Conservation (phyloP, 2,888 invertebrate species). For the Tuta absoluta region DNA sequence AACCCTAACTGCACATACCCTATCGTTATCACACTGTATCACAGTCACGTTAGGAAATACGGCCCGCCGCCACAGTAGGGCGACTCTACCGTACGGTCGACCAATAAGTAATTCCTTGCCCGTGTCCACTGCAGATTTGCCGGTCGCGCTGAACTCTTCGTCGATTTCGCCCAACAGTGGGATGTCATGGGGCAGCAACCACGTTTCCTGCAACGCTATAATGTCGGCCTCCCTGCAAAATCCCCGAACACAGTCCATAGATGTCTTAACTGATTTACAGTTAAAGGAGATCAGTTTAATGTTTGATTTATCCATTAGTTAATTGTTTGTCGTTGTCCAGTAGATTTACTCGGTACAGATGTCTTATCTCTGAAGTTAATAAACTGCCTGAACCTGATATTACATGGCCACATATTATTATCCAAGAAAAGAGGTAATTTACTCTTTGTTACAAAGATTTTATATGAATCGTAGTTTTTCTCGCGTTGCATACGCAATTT, state of each 20-base stretch:
- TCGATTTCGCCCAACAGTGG: background rate
- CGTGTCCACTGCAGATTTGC: background rate
- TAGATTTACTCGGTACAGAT: background rate
- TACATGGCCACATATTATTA: slow-evolving; percentile 20
- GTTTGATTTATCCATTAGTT: background rate
- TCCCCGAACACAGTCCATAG: background rate
- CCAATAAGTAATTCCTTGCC: background rate
- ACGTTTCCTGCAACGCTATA: too few species aligned
- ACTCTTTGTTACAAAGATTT: too few species aligned
- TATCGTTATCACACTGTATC: background rate
- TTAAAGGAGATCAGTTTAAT: background rate
- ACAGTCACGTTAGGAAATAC: background rate
- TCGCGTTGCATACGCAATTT: slow-evolving; percentile 10
- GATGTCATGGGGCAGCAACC: background rate
- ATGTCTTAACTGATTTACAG: background rate
- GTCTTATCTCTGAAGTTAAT: background rate
- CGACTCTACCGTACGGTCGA: background rate
- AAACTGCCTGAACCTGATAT: slow-evolving; percentile 20
- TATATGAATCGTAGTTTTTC: slow-evolving; percentile 9
- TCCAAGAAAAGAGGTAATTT: slow-evolving; percentile 8
- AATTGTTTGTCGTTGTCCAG: too few species aligned
- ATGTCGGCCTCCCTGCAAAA: background rate
- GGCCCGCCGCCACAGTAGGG: background rate
- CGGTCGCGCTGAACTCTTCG: background rate
- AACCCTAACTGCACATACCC: too few species aligned